Conservation (phyloP, 2,888 invertebrate species). For the Ernsta delagoae region DNA sequence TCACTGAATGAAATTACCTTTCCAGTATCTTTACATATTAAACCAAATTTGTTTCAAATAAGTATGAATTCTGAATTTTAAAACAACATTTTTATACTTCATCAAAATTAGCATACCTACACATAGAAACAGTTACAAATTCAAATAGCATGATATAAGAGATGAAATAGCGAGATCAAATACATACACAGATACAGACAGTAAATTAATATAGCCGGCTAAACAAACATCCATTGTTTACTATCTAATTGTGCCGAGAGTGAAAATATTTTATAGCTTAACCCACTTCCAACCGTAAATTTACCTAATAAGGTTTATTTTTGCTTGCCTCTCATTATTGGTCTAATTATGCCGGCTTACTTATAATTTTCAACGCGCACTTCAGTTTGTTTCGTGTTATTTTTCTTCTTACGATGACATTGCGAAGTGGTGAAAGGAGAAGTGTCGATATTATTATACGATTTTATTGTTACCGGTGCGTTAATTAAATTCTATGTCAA, state of each 20-base stretch:
- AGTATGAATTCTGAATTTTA: no score
- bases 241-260: conserved; percentile 43
- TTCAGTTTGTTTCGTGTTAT: conserved; percentile 20
- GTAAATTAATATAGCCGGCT: conserved; percentile 15
- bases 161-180: conserved; percentile 23
- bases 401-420: background rate
- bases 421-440: background rate
- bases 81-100: no score
- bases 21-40: no score
- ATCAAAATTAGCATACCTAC: no score
- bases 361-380: conserved; percentile 23
- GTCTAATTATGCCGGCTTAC: conserved; percentile 21
- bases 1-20: no score
- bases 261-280: conserved; percentile 40
- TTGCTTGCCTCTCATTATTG: background rate
- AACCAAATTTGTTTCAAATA: no score
- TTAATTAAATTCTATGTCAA: no score
- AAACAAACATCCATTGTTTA: conserved; percentile 28
- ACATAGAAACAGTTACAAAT: conserved; percentile 16
- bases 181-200: conserved; percentile 24
- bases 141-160: conserved; percentile 19
- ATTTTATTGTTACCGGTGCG: no score
- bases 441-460: background rate
- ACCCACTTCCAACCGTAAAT: background rate
- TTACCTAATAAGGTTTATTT: background rate